Evolutionary conservation across 2,888 invertebrate species (phyloP).

Genomic region (Nymphalis c-album): DNA sequence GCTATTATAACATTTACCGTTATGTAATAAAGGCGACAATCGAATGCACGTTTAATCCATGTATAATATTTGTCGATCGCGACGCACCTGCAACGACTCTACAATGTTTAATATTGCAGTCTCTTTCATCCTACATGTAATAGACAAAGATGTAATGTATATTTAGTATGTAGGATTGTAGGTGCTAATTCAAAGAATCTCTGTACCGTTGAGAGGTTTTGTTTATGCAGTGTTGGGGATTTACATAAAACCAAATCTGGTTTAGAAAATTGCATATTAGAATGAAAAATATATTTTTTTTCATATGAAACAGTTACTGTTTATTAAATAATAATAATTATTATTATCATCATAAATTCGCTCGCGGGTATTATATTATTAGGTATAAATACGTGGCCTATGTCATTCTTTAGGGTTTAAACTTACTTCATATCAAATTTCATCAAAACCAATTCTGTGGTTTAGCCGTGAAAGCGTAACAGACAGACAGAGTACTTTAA

Average conservation of each 20-base stretch:
- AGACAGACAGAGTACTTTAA: too few relatives aligned
- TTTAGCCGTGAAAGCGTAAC: too few relatives aligned
- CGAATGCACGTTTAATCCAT: slow-evolving; percentile 21
- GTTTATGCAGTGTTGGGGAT: background rate
- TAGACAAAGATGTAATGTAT: slow-evolving; percentile 45
- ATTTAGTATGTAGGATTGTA: slow-evolving; percentile 35
- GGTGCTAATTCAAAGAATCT: slow-evolving; percentile 65
- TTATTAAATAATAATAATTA: too few relatives aligned
- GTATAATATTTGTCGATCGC: slow-evolving; percentile 42
- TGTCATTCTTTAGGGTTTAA: too few relatives aligned
- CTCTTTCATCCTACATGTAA: slow-evolving; percentile 40
- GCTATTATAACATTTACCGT: slow-evolving; percentile 20
- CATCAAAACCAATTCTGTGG: too few relatives aligned
- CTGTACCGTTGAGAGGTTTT: slow-evolving; percentile 33
- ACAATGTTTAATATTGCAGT: slow-evolving; percentile 31
- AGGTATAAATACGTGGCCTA: too few relatives aligned
- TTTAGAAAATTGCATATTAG: too few relatives aligned
- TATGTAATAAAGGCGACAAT: slow-evolving; percentile 33
- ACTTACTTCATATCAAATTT: too few relatives aligned
- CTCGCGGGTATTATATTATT: too few relatives aligned
- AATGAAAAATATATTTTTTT: too few relatives aligned
- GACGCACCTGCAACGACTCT: slow-evolving; percentile 45
- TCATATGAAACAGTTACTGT: too few relatives aligned
- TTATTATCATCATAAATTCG: too few relatives aligned
- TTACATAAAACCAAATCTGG: background rate